Conservation (phyloP, 2,888 invertebrate genomes). For the Papilio gigon region DNA sequence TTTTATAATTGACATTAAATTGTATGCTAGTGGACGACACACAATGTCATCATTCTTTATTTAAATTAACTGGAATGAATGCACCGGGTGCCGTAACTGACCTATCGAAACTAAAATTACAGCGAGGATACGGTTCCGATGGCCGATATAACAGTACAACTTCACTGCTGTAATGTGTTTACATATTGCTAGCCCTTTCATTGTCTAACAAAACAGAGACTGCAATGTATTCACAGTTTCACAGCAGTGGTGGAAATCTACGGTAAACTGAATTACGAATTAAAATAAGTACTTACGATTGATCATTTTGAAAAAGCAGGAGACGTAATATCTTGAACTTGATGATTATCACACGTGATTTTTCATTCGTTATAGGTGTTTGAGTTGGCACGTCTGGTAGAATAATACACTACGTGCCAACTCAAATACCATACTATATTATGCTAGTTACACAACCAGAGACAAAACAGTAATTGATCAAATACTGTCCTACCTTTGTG, state of each 20-base stretch:
- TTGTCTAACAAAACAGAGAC: neutral
- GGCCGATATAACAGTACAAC: slow-evolving; percentile 43
- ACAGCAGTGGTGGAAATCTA: neutral
- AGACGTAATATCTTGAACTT: neutral
- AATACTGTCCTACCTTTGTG: neutral
- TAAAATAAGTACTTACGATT: slow-evolving; percentile 7
- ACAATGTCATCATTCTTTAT: slow-evolving; percentile 42
- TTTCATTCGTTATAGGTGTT: neutral
- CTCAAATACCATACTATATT: neutral
- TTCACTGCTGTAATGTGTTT: neutral
- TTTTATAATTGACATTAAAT: slow-evolving; percentile 48
- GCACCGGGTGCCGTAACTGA: slow-evolving; percentile 60
- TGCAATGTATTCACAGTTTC: neutral
- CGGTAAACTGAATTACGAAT: neutral
- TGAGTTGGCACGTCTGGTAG: neutral
- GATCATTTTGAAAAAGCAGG: neutral
- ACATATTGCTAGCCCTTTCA: neutral
- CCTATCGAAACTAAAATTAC: slow-evolving; percentile 51
- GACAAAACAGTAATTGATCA: too few species aligned
- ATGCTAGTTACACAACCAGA: too few species aligned
- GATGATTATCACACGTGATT: neutral
- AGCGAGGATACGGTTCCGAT: slow-evolving; percentile 72
- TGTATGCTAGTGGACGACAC: slow-evolving; percentile 45
- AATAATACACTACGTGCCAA: neutral
- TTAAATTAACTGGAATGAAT: slow-evolving; percentile 65